Base-by-base conservation (phyloP, 2,113 vertebrate genomes). In the Dasyprocta punctata region DNA sequence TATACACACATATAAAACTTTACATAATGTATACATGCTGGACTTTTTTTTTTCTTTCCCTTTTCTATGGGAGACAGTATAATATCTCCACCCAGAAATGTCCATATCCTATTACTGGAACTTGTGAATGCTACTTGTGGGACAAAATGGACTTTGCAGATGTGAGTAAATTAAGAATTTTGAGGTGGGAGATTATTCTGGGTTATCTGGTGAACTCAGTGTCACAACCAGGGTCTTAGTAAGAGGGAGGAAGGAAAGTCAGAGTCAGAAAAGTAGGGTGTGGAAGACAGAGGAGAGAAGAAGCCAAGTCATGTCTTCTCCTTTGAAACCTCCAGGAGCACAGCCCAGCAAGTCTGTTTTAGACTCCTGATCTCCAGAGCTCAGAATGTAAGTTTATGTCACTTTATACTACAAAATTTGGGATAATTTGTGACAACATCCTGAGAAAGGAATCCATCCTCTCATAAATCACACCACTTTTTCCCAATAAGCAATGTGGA, bases 281-380 rank as follows among this genome's bases (percentile, higher is more conserved):
- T 47, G 20, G 5, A 36, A 13, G n/a, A 8, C 12, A n/a, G n/a
- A 14, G 0, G 0, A 12, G 36, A 3, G 63, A 56, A 38, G 36
- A 56, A 10, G 2, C 38, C 2, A 38, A 41, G 7, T 20, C 0
- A 8, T 5, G 1, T 2, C 3, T 3, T 71, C 20, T 8, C 9
- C 69, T 36, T 14, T 2, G 5, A 19, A 38, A 65, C 26, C 16
- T 5, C 2, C 11, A 6, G 30, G 0, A 22, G 6, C 6, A 6
- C 28, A 82, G 56, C 5, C 19, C 83, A 54, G 19, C 9, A 2
- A 1, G 19, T 33, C 24, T 36, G 30, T 19, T 52, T 26, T 20
- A 58, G 92, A 22, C 30, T 63, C 47, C 82, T 86, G 38, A 19
- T 24, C 12, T 58, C n/a, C 33, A 56, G 47, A 16, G 30, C 7